phyloP scores from a whole-genome alignment of 2,113 vertebrate genomes.

The Cephalopterus ornatus region DNA sequence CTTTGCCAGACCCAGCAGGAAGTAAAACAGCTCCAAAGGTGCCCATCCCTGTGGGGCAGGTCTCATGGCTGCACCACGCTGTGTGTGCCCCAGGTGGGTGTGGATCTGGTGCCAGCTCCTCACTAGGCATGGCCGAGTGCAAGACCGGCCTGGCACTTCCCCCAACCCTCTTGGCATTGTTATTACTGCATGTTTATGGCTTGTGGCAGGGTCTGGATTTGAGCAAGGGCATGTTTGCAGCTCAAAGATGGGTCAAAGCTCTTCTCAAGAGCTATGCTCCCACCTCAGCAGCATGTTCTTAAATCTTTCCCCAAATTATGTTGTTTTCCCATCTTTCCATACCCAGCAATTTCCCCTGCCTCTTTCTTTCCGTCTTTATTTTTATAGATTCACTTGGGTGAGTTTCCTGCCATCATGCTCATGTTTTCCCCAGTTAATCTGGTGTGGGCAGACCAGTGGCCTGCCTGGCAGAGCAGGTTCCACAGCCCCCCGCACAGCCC shows the following conservation, averaged over 20 bases:
- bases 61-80: fast-evolving
- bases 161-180: fast-evolving
- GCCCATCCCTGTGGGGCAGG: fast-evolving
- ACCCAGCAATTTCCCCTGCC: background rate
- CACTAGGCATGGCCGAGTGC: fast-evolving
- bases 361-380: background rate
- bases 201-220: background rate
- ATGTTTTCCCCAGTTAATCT: fast-evolving
- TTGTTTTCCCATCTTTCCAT: background rate
- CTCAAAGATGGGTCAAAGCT: background rate
- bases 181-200: background rate
- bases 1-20: background rate
- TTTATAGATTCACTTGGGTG: background rate
- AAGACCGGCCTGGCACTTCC: background rate
- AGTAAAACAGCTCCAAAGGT: background rate
- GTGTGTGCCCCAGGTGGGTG: fast-evolving
- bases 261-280: background rate
- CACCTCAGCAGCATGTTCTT: fast-evolving
- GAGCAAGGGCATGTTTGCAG: fast-evolving
- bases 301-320: background rate
- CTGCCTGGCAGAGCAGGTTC: fast-evolving
- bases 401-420: background rate
- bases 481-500: background rate
- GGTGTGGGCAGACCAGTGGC: background rate
- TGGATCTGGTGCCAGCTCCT: background rate